Conservation (phyloP, 2,797 vertebrate species). For the Strix occidentalis region DNA sequence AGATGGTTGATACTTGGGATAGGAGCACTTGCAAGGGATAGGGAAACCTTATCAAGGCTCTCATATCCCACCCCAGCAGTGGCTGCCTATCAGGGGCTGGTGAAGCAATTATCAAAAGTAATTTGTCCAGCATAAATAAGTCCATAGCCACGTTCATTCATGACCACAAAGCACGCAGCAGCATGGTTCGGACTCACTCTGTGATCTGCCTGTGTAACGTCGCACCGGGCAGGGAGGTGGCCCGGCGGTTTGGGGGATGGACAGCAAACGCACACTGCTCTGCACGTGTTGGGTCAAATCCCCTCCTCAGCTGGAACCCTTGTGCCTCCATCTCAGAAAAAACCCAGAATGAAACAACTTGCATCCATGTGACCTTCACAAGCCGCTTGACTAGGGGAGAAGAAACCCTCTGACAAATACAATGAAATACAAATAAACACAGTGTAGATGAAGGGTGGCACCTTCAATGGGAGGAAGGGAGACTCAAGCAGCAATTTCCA, state of each 20-base stretch:
- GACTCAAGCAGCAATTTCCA: not conserved
- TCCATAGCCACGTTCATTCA: not conserved
- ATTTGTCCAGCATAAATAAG: not conserved
- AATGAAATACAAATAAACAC: not conserved
- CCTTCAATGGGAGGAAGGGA: not conserved
- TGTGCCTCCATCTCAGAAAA: not conserved
- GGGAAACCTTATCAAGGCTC: not conserved
- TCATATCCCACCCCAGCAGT: not conserved
- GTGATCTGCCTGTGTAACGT: not conserved
- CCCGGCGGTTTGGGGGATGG: not conserved
- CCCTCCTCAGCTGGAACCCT: not conserved
- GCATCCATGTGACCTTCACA: not conserved
- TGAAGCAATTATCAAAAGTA: not conserved
- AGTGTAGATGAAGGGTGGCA: not conserved
- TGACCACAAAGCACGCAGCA: not conserved
- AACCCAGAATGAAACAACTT: not conserved
- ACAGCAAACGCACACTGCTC: not conserved
- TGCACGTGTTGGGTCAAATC: rapidly evolving
- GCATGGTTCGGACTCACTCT: not conserved
- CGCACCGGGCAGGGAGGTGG: not conserved
- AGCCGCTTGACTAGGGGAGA: not conserved
- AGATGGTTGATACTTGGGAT: slow-evolving; percentile 1
- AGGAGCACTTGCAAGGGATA: not conserved
- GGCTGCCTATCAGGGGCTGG: not conserved
- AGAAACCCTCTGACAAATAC: not conserved